A percentile compares a stretch with the other conserved stretches of the same genome.
These are phyloP conservation scores for Brachyhypopomus occidentalis DNA, from an alignment of 2,113 vertebrate species.

Conservation along the genomic window DNA sequence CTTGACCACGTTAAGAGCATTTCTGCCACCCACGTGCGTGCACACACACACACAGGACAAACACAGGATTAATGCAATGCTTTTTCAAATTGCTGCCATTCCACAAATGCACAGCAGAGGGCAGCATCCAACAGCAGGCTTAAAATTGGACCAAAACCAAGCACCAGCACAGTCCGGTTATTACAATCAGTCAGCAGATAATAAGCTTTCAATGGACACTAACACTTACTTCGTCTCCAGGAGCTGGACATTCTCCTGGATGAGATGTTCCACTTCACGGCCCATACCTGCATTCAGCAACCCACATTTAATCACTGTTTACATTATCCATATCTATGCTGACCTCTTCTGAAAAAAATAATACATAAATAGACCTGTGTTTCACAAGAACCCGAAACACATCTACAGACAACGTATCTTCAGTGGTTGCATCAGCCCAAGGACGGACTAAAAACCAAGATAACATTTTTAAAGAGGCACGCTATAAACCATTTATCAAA, in stretches of 20 bases:
- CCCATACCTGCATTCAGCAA: slow-evolving; percentile 87
- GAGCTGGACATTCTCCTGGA: slow-evolving; percentile 95
- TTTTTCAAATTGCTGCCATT: neutral
- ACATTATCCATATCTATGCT: neutral
- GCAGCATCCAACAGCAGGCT: slow-evolving; percentile 30
- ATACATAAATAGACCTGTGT: neutral
- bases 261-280: slow-evolving; percentile 97
- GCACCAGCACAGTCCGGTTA: neutral
- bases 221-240: slow-evolving; percentile 91
- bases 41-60: neutral
- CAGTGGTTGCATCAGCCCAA: neutral
- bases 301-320: neutral
- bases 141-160: neutral
- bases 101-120: slow-evolving; percentile 32
- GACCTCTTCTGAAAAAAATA: neutral
- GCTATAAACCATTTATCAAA: slow-evolving; percentile 80
- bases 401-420: neutral
- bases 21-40: slow-evolving; percentile 71
- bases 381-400: neutral
- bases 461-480: neutral
- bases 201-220: neutral
- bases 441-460: neutral
- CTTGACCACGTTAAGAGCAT: slow-evolving; percentile 95
- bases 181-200: neutral
- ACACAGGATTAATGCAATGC: neutral